Base-by-base conservation (phyloP, 1,140 invertebrate species). In the Ooceraea biroi region DNA sequence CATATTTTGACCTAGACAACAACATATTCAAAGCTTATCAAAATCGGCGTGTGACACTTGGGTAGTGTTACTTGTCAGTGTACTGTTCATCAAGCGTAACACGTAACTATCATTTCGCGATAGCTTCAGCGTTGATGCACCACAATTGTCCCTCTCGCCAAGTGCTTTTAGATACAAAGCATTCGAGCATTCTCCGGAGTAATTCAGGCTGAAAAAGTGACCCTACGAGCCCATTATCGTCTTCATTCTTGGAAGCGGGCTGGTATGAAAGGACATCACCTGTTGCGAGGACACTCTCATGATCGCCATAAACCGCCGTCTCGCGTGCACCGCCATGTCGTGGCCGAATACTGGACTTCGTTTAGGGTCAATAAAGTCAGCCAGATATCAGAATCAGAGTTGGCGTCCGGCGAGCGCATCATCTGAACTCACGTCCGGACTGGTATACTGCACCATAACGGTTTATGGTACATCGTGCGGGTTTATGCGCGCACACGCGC, bases 351-450 rank as follows among this genome's bases (percentile, higher is more conserved):
- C 61, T 30, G 12, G 48, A 50, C 60, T 52, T 77, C 58, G 61
- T 89, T 89, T 89, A 89, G 55, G 72, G 25, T 84, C 88, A 71
- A 89, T 89, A 88, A 89, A 89, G 73, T 78, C 77, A 60, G 61
- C 27, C 74, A 80, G 80, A 86, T 82, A 86, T 68, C 68, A 74
- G 60, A 68, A 84, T 88, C 46, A 76, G 27, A 86, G 74, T 83
- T 87, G 63, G 48, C 58, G 60, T 85, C 80, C 76, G 82, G 84
- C 85, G 63, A 86, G 66, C 44, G 71, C 57, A 71, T 80, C 72
- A 82, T 58, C 71, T 86, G 84, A 83, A 86, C 60, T 30, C 30
- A 44, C 22, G 72, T 74, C 72, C 27, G 55, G 44, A 36, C 52
- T 82, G 74, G 61, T 85, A 87, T 86, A 82, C 36, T 46, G 61